Percentiles rank a stretch among this genome's conserved stretches.
phyloP scores from a whole-genome alignment of 2,113 vertebrate species.

The Lagenorhynchus albirostris region DNA sequence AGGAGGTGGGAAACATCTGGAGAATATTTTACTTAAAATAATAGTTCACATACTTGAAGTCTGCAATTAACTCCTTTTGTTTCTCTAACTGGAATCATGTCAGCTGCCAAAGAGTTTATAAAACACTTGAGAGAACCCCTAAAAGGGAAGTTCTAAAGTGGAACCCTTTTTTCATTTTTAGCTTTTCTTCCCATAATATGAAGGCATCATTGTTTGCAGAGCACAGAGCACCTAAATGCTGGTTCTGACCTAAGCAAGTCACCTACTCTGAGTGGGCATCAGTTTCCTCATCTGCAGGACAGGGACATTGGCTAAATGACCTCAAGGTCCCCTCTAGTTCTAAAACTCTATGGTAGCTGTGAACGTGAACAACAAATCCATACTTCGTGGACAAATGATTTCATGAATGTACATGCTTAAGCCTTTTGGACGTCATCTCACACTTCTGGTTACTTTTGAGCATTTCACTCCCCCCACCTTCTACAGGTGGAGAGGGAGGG shows the following conservation, averaged over 20 bases:
- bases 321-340: not conserved
- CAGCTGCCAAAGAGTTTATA: slow-evolving; percentile 49
- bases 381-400: not conserved
- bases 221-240: not conserved
- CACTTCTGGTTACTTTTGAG: not conserved
- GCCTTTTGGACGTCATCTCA: not conserved
- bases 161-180: not conserved
- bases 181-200: not conserved
- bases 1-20: slow-evolving; percentile 68
- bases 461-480: not conserved
- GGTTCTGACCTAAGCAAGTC: not conserved
- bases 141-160: slow-evolving; percentile 32
- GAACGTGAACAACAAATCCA: not conserved
- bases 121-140: slow-evolving; percentile 43
- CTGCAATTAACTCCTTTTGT: slow-evolving; percentile 60
- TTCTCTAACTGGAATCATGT: slow-evolving; percentile 53
- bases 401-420: not conserved
- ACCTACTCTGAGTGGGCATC: not conserved
- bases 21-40: slow-evolving; percentile 70
- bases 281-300: not conserved
- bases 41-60: slow-evolving; percentile 60
- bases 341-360: not conserved
- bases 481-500: not conserved
- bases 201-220: slow-evolving; percentile 22
- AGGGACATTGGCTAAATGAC: not conserved